Percentiles rank a stretch among this genome's conserved stretches.
Conservation (phyloP, 2,888 invertebrate species). For the Taphrorychus bicolor region DNA sequence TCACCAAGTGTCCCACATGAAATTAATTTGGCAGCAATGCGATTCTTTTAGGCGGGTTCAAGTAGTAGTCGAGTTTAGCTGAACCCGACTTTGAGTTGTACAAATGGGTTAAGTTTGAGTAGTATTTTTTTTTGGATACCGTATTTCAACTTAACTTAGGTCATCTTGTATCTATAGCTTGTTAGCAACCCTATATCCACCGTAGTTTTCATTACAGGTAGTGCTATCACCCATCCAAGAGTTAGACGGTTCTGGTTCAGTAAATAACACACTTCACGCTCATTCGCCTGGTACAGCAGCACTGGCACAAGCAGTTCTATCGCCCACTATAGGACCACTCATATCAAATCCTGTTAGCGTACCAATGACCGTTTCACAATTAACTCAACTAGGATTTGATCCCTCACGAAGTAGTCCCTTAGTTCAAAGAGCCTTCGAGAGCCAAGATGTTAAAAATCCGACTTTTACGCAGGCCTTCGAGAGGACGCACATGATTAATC, state of each 20-base stretch:
- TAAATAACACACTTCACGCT: slow-evolving; percentile 75
- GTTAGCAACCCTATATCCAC: background rate
- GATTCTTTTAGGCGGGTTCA: too few relatives aligned
- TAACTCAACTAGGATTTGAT: slow-evolving; percentile 63
- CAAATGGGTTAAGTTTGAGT: too few relatives aligned
- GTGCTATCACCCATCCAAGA: slow-evolving; percentile 86
- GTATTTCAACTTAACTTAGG: too few relatives aligned
- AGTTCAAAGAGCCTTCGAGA: slow-evolving; percentile 48
- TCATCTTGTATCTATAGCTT: background rate
- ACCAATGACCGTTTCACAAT: slow-evolving; percentile 68
- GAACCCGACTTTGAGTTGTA: too few relatives aligned
- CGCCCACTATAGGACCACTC: slow-evolving; percentile 65
- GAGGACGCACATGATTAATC: slow-evolving; percentile 42
- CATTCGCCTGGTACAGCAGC: slow-evolving; percentile 78
- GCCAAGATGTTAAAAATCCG: slow-evolving; percentile 41
- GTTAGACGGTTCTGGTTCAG: slow-evolving; percentile 74
- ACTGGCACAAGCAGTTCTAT: slow-evolving; percentile 78
- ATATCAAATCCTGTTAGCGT: slow-evolving; percentile 62
- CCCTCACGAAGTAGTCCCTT: slow-evolving; percentile 63
- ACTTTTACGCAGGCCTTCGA: slow-evolving; percentile 49
- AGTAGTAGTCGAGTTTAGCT: too few relatives aligned
- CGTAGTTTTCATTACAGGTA: slow-evolving; percentile 62
- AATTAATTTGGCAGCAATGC: too few relatives aligned
- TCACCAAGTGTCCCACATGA: too few relatives aligned
- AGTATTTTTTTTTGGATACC: too few relatives aligned